phyloP scores from a whole-genome alignment of 2,797 vertebrate species.

The Coluber constrictor region DNA sequence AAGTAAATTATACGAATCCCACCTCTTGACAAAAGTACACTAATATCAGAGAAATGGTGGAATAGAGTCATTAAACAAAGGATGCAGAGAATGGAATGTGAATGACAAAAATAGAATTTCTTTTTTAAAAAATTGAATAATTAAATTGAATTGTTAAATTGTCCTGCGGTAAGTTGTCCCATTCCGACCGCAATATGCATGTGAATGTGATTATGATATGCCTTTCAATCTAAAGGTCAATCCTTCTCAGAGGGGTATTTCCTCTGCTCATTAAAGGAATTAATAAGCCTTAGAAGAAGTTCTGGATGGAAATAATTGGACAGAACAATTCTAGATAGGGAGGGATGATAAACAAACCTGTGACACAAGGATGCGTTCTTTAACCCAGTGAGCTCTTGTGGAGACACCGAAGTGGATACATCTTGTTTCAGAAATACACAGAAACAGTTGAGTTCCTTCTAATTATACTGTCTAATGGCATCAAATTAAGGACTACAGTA shows the following conservation, averaged over 20 bases:
- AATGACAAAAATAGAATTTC: background rate
- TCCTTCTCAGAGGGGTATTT: background rate
- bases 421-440: background rate
- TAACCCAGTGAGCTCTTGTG: constrained; percentile 5
- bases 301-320: background rate
- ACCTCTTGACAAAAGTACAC: background rate
- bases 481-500: background rate
- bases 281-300: background rate
- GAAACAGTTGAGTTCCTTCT: background rate
- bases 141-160: background rate
- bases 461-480: background rate
- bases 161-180: background rate
- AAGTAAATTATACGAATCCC: too few relatives aligned
- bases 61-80: background rate
- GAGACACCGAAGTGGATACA: background rate
- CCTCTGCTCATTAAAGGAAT: background rate
- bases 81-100: background rate
- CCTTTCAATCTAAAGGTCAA: constrained; percentile 33
- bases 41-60: background rate
- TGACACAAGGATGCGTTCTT: background rate
- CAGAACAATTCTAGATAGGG: constrained; percentile 9
- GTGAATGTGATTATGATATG: background rate
- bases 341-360: background rate
- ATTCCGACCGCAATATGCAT: background rate
- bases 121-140: background rate